Conservation (phyloP, 2,888 invertebrate species). For the Busseola fusca region DNA sequence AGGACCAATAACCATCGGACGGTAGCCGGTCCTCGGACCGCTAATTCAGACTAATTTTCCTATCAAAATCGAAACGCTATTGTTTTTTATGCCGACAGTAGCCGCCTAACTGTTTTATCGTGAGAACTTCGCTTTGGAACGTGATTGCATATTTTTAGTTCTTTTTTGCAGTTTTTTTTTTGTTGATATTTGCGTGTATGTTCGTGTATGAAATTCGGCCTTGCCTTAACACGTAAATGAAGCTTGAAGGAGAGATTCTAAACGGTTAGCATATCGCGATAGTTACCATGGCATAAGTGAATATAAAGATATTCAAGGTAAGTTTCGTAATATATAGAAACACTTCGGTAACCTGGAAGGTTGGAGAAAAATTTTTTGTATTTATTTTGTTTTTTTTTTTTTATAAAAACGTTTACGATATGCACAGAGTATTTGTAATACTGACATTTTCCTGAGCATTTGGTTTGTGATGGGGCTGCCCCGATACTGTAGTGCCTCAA, state of each 20-base stretch:
- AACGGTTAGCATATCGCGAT: constrained; percentile 64
- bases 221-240: constrained; percentile 81
- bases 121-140: constrained; percentile 81
- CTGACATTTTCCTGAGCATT: no score
- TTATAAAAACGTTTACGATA: neutral
- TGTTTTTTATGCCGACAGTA: constrained; percentile 80
- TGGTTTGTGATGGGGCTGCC: no score
- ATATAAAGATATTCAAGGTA: constrained; percentile 61
- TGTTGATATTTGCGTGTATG: constrained; percentile 72
- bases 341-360: constrained; percentile 45
- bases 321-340: constrained; percentile 49
- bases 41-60: constrained; percentile 89
- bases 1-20: constrained; percentile 86
- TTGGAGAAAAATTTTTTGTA: constrained; percentile 27
- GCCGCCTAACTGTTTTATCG: constrained; percentile 82
- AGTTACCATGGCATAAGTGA: constrained; percentile 58
- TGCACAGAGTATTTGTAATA: neutral
- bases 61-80: constrained; percentile 85
- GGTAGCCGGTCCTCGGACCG: constrained; percentile 81
- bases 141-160: constrained; percentile 74
- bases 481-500: no score
- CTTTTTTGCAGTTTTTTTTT: constrained; percentile 65
- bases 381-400: constrained; percentile 17
- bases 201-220: constrained; percentile 75
- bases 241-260: constrained; percentile 79